Evolutionary conservation across 2,113 vertebrate species (phyloP), one percentile per base, ranked within the genome.

Genomic region (Podilymbus podiceps): DNA sequence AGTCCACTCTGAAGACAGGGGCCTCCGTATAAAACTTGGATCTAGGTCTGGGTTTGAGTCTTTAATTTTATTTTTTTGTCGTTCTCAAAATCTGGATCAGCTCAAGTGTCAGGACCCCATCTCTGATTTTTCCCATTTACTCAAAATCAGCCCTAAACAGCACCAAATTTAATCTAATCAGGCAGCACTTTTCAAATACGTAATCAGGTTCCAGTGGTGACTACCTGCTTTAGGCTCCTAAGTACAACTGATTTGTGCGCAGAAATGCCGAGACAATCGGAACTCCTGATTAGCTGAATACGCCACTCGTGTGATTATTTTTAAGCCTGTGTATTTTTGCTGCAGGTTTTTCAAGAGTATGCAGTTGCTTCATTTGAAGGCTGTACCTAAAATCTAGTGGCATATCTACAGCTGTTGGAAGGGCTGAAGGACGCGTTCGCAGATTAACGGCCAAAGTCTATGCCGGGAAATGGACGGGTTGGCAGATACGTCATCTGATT

Each of bases 141-240:
- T 93, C 90, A 17, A 94, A 95, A 95, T 93, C 86, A 94, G 86
- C 72, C 88, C 10, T 33, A 75, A 94, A 82, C 46, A 71, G 64
- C 77, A 60, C 24, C 46, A 25, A 42, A 69, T 72, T 89, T 93
- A 93, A 94, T 82, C 85, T 95, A 89, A 96, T 93, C 95, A 96
- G 88, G 82, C 75, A 90, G 93, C 81, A 68, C 93, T 88, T 72
- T 35, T 59, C 53, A 62, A 89, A 73, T 28, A 19, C 0, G 59
- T 33, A 94, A 96, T 96, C 95, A 97, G 88, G 85, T 91, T 94
- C 93, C 92, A 88, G 91, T 58, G 90, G 94, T 67, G 96, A 62
- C 85, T 76, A 23, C 59, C 82, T 71, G 2, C 90, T 58, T 53
- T 40, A 73, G 77, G 12, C 92, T 42, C 85, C 6, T 7, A 85